Evolutionary conservation across 1,140 invertebrate species (phyloP).

Genomic region (Magallana gigas): DNA sequence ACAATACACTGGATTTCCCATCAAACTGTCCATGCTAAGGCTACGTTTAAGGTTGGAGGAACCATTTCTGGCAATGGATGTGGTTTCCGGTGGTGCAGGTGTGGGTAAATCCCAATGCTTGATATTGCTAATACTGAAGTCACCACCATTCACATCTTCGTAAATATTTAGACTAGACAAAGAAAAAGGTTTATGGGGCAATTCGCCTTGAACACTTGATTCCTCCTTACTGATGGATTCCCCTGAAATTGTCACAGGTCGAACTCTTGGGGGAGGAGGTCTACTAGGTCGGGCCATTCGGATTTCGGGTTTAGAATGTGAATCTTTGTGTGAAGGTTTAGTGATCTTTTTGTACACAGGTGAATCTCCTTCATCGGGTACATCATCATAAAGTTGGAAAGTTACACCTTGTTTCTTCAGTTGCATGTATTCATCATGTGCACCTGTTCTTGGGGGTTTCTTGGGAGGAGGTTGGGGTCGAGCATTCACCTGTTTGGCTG

Average conservation of each 20-base stretch:
- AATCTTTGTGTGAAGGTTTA: slow-evolving; percentile 32
- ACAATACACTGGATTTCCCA: slow-evolving; percentile 53
- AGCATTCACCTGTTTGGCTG: background rate
- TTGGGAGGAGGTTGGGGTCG: slow-evolving; percentile 48
- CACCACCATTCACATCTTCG: slow-evolving; percentile 46
- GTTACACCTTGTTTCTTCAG: slow-evolving; percentile 45
- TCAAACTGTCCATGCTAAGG: slow-evolving; percentile 62
- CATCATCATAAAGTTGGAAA: slow-evolving; percentile 48
- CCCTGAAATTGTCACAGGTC: slow-evolving; percentile 58
- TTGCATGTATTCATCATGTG: slow-evolving; percentile 65
- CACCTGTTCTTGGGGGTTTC: slow-evolving; percentile 63
- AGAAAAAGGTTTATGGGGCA: slow-evolving; percentile 37
- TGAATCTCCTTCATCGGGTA: slow-evolving; percentile 48
- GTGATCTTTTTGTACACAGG: slow-evolving; percentile 52
- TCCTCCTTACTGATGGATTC: slow-evolving; percentile 42
- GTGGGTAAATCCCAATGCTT: slow-evolving; percentile 64
- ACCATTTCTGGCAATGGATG: slow-evolving; percentile 35
- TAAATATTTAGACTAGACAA: slow-evolving; percentile 40
- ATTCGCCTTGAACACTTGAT: slow-evolving; percentile 5
- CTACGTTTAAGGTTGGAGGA: slow-evolving; percentile 53
- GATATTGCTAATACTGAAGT: slow-evolving; percentile 45
- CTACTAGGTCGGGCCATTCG: slow-evolving; percentile 55
- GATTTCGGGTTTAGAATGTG: slow-evolving; percentile 9
- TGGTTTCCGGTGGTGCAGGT: slow-evolving; percentile 29
- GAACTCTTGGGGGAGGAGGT: slow-evolving; percentile 59